These are phyloP conservation scores for Amphiura filiformis DNA, from an alignment of 35 echinoderm and acorn worm genomes.

Conservation along the genomic window DNA sequence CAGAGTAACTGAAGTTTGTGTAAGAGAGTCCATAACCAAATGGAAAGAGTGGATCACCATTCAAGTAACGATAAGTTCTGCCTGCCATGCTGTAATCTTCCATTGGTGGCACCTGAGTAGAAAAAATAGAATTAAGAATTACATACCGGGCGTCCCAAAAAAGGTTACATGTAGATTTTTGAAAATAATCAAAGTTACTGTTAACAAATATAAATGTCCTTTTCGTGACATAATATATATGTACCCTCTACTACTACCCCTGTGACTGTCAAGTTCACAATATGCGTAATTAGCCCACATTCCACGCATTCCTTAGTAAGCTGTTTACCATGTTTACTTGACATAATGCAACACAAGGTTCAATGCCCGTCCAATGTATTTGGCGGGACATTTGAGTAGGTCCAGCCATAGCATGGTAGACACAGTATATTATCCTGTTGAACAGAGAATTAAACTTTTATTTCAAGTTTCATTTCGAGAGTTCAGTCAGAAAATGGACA, in stretches of 20 bases:
- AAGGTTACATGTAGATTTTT: not conserved
- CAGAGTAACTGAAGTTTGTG: conserved; percentile 44
- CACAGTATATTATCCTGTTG: too few species aligned
- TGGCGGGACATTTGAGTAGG: too few species aligned
- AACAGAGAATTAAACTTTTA: too few species aligned
- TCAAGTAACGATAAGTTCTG: conserved; percentile 63
- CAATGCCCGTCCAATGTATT: too few species aligned
- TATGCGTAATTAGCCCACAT: too few species aligned
- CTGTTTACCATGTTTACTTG: too few species aligned
- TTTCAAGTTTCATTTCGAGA: too few species aligned
- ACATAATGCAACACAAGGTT: not conserved
- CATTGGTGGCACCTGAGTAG: conserved; percentile 68
- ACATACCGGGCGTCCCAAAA: too few species aligned
- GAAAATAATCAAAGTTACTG: not conserved
- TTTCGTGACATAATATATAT: not conserved
- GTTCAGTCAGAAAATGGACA: too few species aligned
- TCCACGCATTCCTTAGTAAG: too few species aligned
- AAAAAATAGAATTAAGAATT: not conserved
- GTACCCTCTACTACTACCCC: not conserved
- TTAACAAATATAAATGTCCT: too few species aligned
- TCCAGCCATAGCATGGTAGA: too few species aligned
- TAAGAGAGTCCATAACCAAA: conserved; percentile 77
- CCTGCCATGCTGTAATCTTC: conserved; percentile 49
- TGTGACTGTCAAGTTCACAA: not conserved
- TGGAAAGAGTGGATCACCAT: conserved; percentile 41